Percentiles rank a stretch among this genome's conserved stretches.
Evolutionary conservation across 1,140 invertebrate species (phyloP).

Genomic region (Plectrocnemia conspersa): DNA sequence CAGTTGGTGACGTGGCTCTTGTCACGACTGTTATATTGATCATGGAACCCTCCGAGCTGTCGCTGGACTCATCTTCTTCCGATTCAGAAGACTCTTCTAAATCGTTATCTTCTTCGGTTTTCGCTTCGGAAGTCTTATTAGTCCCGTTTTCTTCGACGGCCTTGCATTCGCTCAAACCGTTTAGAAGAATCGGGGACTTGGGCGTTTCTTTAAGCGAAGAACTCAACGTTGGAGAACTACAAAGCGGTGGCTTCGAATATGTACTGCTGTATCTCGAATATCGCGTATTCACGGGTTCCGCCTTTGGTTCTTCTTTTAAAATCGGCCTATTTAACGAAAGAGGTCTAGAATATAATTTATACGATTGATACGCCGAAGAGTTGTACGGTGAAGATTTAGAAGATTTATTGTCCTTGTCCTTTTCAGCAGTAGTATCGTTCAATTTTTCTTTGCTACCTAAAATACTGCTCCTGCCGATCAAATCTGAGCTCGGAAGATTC

Average conservation of each 20-base stretch:
- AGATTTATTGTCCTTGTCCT: constrained; percentile 52
- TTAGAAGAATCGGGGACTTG: neutral
- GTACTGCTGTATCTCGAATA: constrained; percentile 29
- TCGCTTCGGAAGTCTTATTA: constrained; percentile 31
- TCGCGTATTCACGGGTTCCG: constrained; percentile 40
- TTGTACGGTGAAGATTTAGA: constrained; percentile 45
- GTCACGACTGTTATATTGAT: constrained; percentile 61
- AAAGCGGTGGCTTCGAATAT: constrained; percentile 11
- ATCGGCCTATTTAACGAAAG: constrained; percentile 42
- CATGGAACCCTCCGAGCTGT: constrained; percentile 39
- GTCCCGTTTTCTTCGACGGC: constrained; percentile 22
- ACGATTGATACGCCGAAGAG: constrained; percentile 43
- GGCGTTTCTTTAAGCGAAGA: neutral
- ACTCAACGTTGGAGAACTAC: neutral
- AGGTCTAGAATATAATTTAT: constrained; percentile 47
- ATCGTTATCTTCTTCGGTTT: constrained; percentile 30
- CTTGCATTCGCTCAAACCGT: constrained; percentile 7
- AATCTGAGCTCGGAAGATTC: constrained; percentile 12
- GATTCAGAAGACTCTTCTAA: constrained; percentile 30
- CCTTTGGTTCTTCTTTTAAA: constrained; percentile 41
- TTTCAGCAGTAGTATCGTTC: constrained; percentile 36
- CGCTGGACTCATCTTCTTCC: constrained; percentile 29
- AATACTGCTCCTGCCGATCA: constrained; percentile 4
- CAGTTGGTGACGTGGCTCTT: constrained; percentile 69
- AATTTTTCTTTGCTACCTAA: constrained; percentile 22